Conservation (phyloP, 2,888 invertebrate genomes). For the Pollenia labialis region DNA sequence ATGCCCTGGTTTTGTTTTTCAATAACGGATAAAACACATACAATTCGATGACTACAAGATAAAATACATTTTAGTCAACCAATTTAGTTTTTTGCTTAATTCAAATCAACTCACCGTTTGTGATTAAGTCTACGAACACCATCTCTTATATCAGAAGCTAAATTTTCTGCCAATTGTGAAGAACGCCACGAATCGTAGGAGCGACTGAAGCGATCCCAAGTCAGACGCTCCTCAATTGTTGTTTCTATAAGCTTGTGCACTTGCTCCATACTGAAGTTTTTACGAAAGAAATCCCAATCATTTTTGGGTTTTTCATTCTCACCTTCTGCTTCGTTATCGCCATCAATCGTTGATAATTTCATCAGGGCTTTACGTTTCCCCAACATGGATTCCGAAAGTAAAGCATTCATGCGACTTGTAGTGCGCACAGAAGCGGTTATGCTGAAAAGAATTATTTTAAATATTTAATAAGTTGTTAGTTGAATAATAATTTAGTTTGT, state of each 20-base stretch:
- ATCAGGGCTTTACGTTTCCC: constrained; percentile 78
- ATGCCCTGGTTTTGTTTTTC: constrained; percentile 83
- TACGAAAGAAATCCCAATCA: constrained; percentile 81
- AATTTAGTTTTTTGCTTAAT: neutral
- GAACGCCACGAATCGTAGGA: constrained; percentile 84
- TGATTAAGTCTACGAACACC: constrained; percentile 81
- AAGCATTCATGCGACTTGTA: constrained; percentile 83
- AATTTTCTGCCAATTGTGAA: constrained; percentile 80
- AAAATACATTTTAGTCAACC: neutral
- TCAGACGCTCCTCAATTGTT: constrained; percentile 82
- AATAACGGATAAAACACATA: constrained; percentile 82
- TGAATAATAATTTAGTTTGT: neutral
- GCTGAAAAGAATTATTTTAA: constrained; percentile 73
- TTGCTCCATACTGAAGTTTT: constrained; percentile 83
- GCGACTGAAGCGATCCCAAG: constrained; percentile 83
- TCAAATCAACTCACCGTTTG: constrained; percentile 77
- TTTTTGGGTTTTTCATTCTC: constrained; percentile 78
- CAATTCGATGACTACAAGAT: constrained; percentile 81
- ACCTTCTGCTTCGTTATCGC: constrained; percentile 72
- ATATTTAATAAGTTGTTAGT: neutral
- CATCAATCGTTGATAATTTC: constrained; percentile 70
- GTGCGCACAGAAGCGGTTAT: constrained; percentile 84
- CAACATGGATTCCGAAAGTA: constrained; percentile 82
- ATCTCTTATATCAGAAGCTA: constrained; percentile 81
- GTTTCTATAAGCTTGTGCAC: constrained; percentile 82